These are phyloP conservation scores for Chymomyza amoena DNA, from an alignment of 2,888 invertebrate genomes.

Conservation along the genomic window DNA sequence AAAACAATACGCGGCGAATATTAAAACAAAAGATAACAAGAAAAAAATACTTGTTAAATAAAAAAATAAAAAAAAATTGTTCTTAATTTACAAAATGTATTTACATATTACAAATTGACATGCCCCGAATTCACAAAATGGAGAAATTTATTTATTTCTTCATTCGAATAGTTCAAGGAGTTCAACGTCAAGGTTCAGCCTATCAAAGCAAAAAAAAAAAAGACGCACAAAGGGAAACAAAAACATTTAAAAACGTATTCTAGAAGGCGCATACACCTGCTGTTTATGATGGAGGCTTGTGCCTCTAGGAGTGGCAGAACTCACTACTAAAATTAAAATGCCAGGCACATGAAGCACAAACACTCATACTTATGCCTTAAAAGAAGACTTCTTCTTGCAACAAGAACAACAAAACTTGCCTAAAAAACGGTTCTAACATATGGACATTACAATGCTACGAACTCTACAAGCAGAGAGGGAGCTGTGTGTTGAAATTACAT, in stretches of 20 bases:
- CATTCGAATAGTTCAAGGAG: not conserved
- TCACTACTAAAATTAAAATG: conserved; percentile 47
- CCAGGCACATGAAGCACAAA: conserved; percentile 46
- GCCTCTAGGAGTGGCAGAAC: conserved; percentile 19
- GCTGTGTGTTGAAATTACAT: not conserved
- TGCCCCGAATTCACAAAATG: not conserved
- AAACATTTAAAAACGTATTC: conserved; percentile 51
- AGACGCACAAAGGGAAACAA: not conserved
- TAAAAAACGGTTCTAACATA: conserved; percentile 55
- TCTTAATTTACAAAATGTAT: not conserved
- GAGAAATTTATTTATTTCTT: not conserved
- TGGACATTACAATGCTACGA: conserved; percentile 53
- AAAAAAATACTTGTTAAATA: not conserved
- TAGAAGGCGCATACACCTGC: conserved; percentile 52
- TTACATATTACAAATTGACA: not conserved
- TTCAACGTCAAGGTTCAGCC: not conserved
- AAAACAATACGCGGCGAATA: not conserved
- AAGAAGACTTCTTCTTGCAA: conserved; percentile 21
- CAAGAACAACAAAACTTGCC: conserved; percentile 55
- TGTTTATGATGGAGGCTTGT: conserved; percentile 37
- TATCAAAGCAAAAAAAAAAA: not conserved
- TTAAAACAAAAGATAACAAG: not conserved
- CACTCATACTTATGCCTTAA: not conserved
- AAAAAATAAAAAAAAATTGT: not conserved
- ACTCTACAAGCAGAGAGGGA: conserved; percentile 14